Evolutionary conservation across 1,140 invertebrate genomes (phyloP).

Genomic region (Aphis gossypii): DNA sequence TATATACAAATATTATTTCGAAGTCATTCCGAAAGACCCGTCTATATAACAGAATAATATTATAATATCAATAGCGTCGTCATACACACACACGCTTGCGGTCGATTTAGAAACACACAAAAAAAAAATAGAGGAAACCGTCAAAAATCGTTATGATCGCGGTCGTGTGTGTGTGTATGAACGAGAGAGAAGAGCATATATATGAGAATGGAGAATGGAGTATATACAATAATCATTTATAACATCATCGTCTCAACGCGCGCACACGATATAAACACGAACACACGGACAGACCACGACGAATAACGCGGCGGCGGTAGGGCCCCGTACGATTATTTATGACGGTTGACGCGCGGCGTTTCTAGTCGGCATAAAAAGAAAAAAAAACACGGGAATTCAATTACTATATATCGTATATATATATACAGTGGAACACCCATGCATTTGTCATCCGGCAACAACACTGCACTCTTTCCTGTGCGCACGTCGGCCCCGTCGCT

Average conservation of each 20-base stretch:
- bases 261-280: too few species aligned
- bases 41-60: not conserved
- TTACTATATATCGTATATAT: constrained; percentile 20
- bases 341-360: constrained; percentile 46
- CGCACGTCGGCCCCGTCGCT: not conserved
- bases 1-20: not conserved
- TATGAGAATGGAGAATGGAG: too few species aligned
- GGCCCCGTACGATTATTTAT: constrained; percentile 48
- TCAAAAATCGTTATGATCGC: constrained; percentile 1
- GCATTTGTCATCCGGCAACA: constrained; percentile 51
- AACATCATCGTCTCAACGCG: not conserved
- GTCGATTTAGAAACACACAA: not conserved
- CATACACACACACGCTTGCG: not conserved
- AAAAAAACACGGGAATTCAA: constrained; percentile 55
- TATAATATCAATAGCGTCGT: not conserved
- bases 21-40: not conserved
- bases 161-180: too few species aligned
- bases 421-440: constrained; percentile 33
- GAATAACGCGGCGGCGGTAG: constrained; percentile 9
- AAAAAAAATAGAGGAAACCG: not conserved
- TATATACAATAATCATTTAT: not conserved
- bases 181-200: not conserved
- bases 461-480: not conserved
- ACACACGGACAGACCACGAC: not conserved
- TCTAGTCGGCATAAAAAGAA: constrained; percentile 39